Percentiles rank a stretch among this genome's conserved stretches.
Conservation (phyloP, 2,113 vertebrate species). For the Anolis sagrei region DNA sequence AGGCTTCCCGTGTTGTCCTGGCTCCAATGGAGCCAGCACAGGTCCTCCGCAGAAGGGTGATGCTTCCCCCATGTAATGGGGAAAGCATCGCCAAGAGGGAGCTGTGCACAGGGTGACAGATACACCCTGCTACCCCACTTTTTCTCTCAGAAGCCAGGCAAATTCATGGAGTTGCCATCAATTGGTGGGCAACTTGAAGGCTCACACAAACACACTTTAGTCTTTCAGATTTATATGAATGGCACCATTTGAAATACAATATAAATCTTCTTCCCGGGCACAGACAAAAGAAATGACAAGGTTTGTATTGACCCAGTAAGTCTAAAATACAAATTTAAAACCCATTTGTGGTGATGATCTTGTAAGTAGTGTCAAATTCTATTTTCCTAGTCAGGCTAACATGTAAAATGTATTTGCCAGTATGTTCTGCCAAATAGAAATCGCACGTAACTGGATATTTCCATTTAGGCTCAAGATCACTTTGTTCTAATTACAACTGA, state of each 20-base stretch:
- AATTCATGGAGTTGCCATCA: no score
- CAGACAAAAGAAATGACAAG: conserved; percentile 27
- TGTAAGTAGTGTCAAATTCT: conserved; percentile 59
- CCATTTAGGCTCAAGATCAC: conserved; percentile 49
- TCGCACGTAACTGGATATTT: conserved; percentile 58
- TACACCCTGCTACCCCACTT: no score
- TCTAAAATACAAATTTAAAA: conserved; percentile 52
- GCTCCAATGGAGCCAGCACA: no score
- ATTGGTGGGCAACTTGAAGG: no score
- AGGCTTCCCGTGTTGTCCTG: no score
- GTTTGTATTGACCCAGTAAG: conserved; percentile 47
- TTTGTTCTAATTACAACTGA: conserved; percentile 65
- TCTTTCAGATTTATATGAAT: conserved; percentile 12
- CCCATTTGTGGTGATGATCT: conserved; percentile 51
- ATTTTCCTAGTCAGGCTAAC: conserved; percentile 56
- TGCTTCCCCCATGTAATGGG: no score
- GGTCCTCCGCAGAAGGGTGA: no score
- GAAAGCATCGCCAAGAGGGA: no score
- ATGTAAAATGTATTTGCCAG: conserved; percentile 60
- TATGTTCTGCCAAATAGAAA: conserved; percentile 54
- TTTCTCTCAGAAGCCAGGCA: no score
- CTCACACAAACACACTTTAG: background rate
- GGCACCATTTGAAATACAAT: conserved; percentile 15
- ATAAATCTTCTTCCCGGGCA: conserved; percentile 40
- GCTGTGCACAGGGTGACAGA: no score